Percentiles rank a stretch among this genome's conserved stretches.
Evolutionary conservation across 2,113 vertebrate genomes (phyloP).

Genomic region (Tragelaphus scriptus): DNA sequence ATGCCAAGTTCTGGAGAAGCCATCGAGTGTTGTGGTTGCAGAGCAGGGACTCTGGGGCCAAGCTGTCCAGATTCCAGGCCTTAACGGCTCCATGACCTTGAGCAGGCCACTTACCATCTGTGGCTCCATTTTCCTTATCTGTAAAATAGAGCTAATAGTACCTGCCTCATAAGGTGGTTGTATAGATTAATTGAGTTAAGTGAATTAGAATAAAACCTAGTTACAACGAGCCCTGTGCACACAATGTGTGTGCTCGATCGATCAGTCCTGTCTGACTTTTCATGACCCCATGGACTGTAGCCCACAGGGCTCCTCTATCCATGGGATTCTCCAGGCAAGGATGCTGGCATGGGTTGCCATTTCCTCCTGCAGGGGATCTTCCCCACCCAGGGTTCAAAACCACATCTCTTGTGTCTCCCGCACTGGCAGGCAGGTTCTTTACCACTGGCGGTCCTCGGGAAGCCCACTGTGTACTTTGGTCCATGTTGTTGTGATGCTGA

Average conservation of each 20-base stretch:
- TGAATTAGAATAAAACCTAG: not conserved
- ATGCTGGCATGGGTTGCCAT: not conserved
- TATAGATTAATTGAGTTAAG: not conserved
- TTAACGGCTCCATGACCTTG: not conserved
- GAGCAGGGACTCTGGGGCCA: not conserved
- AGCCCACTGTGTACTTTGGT: not conserved
- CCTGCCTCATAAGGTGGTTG: no score
- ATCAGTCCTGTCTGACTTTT: not conserved
- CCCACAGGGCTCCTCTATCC: not conserved
- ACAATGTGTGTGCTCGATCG: not conserved
- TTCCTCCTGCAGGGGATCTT: not conserved
- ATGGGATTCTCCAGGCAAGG: not conserved
- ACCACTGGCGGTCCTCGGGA: not conserved
- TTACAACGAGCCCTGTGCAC: fast-evolving
- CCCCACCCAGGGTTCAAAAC: not conserved
- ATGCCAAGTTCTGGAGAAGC: not conserved
- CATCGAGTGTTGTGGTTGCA: not conserved
- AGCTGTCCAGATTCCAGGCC: not conserved
- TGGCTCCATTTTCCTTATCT: not conserved
- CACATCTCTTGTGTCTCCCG: not conserved
- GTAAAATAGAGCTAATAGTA: not conserved
- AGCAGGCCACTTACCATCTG: not conserved
- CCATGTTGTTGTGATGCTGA: not conserved
- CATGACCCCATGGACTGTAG: not conserved
- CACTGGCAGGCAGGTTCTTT: not conserved